Percentiles rank a stretch among this genome's conserved stretches.
Evolutionary conservation across 2,888 invertebrate species (phyloP).

Genomic region (Nemoura dubitans): DNA sequence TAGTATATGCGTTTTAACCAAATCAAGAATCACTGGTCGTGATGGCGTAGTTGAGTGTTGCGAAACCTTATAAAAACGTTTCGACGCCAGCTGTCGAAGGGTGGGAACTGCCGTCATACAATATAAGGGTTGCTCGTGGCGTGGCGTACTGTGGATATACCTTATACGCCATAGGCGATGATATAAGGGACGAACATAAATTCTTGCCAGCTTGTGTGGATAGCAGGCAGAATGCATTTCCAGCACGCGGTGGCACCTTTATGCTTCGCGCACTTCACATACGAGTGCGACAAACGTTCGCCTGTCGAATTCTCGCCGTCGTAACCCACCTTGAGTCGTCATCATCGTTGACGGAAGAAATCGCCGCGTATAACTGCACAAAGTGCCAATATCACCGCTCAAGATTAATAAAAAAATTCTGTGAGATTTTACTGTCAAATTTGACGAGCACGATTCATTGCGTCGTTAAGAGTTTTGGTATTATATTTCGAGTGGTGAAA

Average conservation of each 20-base stretch:
- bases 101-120: constrained; percentile 21
- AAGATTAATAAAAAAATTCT: background rate
- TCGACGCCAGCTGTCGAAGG: constrained; percentile 23
- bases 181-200: constrained; percentile 30
- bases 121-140: constrained; percentile 36
- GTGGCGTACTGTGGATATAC: background rate
- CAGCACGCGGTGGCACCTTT: constrained; percentile 19
- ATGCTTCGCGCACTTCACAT: background rate
- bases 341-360: background rate
- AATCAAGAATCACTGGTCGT: background rate
- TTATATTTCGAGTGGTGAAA: background rate
- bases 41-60: constrained; percentile 22
- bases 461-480: constrained; percentile 19
- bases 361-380: background rate
- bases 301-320: background rate
- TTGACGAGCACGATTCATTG: background rate
- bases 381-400: background rate
- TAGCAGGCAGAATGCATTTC: constrained; percentile 7
- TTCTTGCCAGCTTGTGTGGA: constrained; percentile 16
- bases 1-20: background rate
- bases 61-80: constrained; percentile 34
- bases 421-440: background rate
- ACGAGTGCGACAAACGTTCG: background rate
- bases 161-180: background rate
- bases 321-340: background rate